Evolutionary conservation across 2,113 vertebrate species (phyloP).

Genomic region (Scartelaos histophorus): DNA sequence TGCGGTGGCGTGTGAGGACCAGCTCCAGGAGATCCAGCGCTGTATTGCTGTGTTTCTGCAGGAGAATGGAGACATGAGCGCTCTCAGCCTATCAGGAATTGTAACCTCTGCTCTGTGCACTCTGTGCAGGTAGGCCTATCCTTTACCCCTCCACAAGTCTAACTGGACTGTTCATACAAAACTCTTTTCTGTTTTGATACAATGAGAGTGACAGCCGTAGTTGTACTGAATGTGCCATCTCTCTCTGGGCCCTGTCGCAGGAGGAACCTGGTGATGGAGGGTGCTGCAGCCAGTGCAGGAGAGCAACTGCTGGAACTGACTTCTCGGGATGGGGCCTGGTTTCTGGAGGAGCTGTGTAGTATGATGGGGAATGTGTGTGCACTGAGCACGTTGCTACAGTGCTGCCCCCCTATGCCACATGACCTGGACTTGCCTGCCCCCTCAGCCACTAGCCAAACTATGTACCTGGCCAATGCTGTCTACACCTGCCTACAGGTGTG

Average conservation of each 20-base stretch:
- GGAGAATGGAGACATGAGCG: conserved; percentile 90
- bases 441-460: conserved; percentile 83
- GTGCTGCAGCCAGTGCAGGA: conserved; percentile 90
- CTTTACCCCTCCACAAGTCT: not conserved
- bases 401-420: conserved; percentile 88
- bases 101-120: conserved; percentile 92
- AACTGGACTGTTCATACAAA: too few species aligned
- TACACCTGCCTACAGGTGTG: conserved; percentile 94
- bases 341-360: conserved; percentile 95
- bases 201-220: not conserved
- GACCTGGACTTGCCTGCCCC: conserved; percentile 91
- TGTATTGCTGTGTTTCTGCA: conserved; percentile 92
- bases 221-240: too few species aligned
- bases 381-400: conserved; percentile 88
- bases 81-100: conserved; percentile 89
- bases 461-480: conserved; percentile 92
- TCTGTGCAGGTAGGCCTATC: conserved; percentile 84
- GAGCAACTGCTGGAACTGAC: conserved; percentile 94
- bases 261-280: conserved; percentile 97
- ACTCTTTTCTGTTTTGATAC: not conserved
- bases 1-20: conserved; percentile 88
- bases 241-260: conserved; percentile 36
- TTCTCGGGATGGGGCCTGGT: conserved; percentile 95
- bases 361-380: conserved; percentile 94
- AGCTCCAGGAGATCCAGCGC: conserved; percentile 95